These are phyloP conservation scores for Silurus meridionalis DNA, from an alignment of 2,113 vertebrate genomes.

Conservation along the genomic window DNA sequence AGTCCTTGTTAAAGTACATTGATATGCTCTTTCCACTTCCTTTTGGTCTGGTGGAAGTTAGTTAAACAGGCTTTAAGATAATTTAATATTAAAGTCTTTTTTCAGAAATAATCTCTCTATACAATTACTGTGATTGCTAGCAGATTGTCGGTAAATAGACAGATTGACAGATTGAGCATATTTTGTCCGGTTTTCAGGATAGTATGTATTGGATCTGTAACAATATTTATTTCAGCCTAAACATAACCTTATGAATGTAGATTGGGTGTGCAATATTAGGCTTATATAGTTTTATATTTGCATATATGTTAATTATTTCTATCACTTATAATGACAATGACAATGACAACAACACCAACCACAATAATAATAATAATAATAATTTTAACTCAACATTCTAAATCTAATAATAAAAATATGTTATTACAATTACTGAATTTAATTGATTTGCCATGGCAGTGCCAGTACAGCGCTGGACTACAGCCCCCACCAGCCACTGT, in stretches of 20 bases:
- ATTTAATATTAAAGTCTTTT: background rate
- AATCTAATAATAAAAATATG: too few relatives aligned
- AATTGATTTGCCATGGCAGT: too few relatives aligned
- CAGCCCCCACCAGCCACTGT: too few relatives aligned
- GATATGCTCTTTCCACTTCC: background rate
- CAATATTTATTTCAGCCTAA: background rate
- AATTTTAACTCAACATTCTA: background rate
- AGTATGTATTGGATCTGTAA: background rate
- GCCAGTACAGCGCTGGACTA: too few relatives aligned
- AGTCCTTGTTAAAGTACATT: conserved; percentile 13
- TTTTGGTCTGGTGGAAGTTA: background rate
- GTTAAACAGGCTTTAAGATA: background rate
- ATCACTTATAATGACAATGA: too few relatives aligned
- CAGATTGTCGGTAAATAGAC: background rate
- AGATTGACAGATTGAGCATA: background rate
- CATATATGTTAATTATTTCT: background rate
- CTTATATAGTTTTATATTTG: background rate
- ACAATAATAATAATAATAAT: background rate
- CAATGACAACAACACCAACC: too few relatives aligned
- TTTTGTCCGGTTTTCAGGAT: background rate
- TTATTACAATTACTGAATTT: too few relatives aligned
- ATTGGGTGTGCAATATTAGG: background rate
- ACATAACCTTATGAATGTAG: background rate
- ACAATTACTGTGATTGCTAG: background rate
- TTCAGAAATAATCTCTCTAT: background rate